phyloP scores from a whole-genome alignment of 2,797 vertebrate species.

The Synaphobranchus kaupii region DNA sequence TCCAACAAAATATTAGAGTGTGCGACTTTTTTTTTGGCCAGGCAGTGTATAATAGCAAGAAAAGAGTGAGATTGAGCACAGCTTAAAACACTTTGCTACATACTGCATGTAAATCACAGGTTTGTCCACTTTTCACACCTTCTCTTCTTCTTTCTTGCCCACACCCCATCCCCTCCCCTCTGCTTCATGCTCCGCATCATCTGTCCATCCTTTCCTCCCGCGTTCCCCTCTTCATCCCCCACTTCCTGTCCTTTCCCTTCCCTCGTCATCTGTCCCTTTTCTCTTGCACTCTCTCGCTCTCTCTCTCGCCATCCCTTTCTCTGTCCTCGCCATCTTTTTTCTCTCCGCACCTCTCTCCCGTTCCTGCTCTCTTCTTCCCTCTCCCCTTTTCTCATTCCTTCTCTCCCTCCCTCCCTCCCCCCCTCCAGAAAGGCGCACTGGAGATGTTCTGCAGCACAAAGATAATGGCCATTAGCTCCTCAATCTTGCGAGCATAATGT shows the following conservation, averaged over 20 bases:
- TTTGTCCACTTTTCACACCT: background rate
- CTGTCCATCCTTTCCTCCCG: background rate
- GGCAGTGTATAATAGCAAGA: background rate
- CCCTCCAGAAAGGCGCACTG: slow-evolving; percentile 44
- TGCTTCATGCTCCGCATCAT: slow-evolving; percentile 30
- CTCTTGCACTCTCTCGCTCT: slow-evolving; percentile 17
- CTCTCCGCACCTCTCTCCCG: background rate
- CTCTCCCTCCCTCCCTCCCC: slow-evolving; percentile 21
- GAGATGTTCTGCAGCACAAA: slow-evolving; percentile 50
- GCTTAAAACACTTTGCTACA: background rate
- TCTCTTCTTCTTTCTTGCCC: background rate
- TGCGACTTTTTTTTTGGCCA: too few relatives aligned
- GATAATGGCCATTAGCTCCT: slow-evolving; percentile 72
- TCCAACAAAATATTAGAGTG: too few relatives aligned
- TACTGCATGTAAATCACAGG: background rate
- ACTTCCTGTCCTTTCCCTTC: background rate
- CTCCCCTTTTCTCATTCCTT: slow-evolving; percentile 31
- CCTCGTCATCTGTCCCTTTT: background rate
- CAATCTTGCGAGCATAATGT: slow-evolving; percentile 78
- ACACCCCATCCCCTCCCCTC: slow-evolving; percentile 7
- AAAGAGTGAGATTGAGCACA: background rate
- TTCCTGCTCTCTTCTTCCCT: slow-evolving; percentile 13
- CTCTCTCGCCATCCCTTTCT: slow-evolving; percentile 13
- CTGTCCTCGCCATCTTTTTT: background rate
- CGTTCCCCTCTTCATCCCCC: background rate